Percentiles rank a stretch among this genome's conserved stretches.
phyloP scores from a whole-genome alignment of 2,113 vertebrate genomes.

The Pontoporia blainvillei region DNA sequence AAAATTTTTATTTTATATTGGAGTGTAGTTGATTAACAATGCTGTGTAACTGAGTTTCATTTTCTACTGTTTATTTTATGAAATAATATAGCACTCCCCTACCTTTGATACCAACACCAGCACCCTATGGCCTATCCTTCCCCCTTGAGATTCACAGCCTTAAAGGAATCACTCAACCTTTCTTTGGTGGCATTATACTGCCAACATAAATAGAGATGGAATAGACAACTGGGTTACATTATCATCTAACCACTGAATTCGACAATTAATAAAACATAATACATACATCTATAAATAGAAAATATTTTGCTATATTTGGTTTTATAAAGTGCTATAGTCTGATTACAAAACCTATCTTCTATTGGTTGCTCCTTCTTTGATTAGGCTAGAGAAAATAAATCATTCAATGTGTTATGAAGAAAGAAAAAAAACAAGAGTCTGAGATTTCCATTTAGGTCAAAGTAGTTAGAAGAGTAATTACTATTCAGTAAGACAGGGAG shows the following conservation, averaged over 20 bases:
- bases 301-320: neutral
- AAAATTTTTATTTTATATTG: neutral
- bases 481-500: neutral
- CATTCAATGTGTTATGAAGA: neutral
- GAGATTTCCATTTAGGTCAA: neutral
- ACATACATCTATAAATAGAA: neutral
- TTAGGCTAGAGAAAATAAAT: neutral
- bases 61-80: neutral
- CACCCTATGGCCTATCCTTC: neutral
- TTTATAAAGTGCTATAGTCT: neutral
- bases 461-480: neutral
- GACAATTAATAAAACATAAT: neutral
- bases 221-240: neutral
- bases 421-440: neutral
- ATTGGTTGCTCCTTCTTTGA: neutral
- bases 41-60: neutral
- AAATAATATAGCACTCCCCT: neutral
- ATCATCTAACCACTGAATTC: neutral
- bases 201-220: neutral
- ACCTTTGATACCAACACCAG: neutral
- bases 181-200: neutral
- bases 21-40: neutral
- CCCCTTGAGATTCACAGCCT: neutral
- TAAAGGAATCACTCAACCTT: neutral
- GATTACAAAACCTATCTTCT: neutral